Conservation (phyloP, 1,140 invertebrate genomes). For the Trichonephila clavata region DNA sequence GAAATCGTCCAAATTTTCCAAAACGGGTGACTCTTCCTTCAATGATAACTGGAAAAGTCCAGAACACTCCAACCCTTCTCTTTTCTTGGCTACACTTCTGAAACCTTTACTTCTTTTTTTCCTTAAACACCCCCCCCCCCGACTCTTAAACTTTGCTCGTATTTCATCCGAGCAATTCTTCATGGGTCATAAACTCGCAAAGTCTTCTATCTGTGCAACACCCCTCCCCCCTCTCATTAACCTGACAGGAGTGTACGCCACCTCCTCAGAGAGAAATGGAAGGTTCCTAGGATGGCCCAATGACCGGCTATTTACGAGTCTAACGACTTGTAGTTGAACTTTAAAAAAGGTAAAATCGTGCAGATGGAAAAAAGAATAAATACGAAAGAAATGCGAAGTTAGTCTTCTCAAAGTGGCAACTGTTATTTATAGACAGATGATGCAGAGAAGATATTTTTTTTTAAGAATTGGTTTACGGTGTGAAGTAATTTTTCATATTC, state of each 20-base stretch:
- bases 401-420: background rate
- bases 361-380: background rate
- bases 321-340: background rate
- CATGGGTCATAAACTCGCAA: background rate
- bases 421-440: background rate
- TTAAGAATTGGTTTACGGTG: too few relatives aligned
- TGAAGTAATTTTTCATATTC: too few relatives aligned
- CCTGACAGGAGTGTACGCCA: background rate
- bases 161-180: conserved; percentile 14
- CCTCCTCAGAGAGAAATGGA: background rate
- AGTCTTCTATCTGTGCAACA: background rate
- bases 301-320: conserved; percentile 15
- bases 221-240: background rate
- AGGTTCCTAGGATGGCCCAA: background rate
- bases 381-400: background rate
- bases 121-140: background rate
- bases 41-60: background rate
- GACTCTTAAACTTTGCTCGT: conserved; percentile 20
- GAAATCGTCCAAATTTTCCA: background rate
- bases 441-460: too few relatives aligned
- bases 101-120: background rate
- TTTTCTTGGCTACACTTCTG: too few relatives aligned
- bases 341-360: background rate
- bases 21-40: too few relatives aligned
- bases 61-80: background rate